Base-by-base conservation (phyloP, 2,113 vertebrate genomes). In the Hemicordylus capensis region DNA sequence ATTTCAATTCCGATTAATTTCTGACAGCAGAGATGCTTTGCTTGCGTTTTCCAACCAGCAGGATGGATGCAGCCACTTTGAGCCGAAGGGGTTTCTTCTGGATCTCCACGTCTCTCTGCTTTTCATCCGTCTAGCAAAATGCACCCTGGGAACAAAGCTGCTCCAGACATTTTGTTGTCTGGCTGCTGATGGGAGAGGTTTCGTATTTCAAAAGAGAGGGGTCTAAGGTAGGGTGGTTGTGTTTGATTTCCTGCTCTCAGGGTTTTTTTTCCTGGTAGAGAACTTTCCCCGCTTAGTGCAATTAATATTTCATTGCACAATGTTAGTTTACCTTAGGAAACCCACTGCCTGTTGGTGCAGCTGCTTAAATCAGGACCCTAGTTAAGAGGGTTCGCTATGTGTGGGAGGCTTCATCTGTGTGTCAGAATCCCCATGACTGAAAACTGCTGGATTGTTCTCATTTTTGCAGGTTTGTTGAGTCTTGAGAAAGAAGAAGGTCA, bases 261-360 rank as follows among this genome's bases (percentile, higher is more conserved):
- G 51, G 0, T 34, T 7, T 0, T 0, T n/a, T 61, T n/a, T 11
- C 26, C 84, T n/a, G n/a, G n/a, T n/a, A n/a, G n/a, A n/a, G n/a
- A n/a, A n/a, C n/a, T n/a, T n/a, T n/a, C n/a, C n/a, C n/a, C n/a
- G n/a, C n/a, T n/a, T n/a, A n/a, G 4, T 11, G 6, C 0, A 0
- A 67, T 76, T 2, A 85, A 58, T 26, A 4, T 67, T 85, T 24
- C 61, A 63, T 58, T 58, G 61, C 3, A 12, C 58, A 42, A 26
- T 51, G 54, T 4, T n/a, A 7, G 1, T 42, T 86, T 76, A 34
- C 72, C 58, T 88, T 67, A 22, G 9, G 2, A 81, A 89, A 59
- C 64, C 34, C 7, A 84, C 86, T 63, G 59, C 81, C 17, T 44
- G 20, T 42, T 46, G 64, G 14, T 44, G 2, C 59, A 2, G n/a